phyloP scores from a whole-genome alignment of 1,140 invertebrate genomes.

The Eupeodes corollae region DNA sequence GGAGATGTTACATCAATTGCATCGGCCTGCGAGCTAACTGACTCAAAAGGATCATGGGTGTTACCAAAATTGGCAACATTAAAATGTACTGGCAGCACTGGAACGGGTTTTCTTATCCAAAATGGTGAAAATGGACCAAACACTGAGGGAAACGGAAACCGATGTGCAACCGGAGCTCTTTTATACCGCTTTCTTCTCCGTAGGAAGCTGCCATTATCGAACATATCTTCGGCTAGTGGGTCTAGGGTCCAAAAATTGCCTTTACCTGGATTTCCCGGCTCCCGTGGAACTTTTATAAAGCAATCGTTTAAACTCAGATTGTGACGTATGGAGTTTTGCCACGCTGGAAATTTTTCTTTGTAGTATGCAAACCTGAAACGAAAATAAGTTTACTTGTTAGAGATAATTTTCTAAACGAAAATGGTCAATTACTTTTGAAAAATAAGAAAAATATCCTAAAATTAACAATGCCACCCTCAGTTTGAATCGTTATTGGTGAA shows the following conservation, averaged over 20 bases:
- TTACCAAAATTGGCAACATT: slow-evolving; percentile 30
- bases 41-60: slow-evolving; percentile 27
- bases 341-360: slow-evolving; percentile 87
- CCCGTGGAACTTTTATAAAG: slow-evolving; percentile 96
- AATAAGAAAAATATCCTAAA: no score
- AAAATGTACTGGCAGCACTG: slow-evolving; percentile 39
- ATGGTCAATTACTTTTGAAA: no score
- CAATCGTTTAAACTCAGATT: slow-evolving; percentile 97
- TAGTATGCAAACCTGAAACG: slow-evolving; percentile 76
- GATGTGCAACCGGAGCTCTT: slow-evolving; percentile 49
- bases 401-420: no score
- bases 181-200: slow-evolving; percentile 91
- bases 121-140: slow-evolving; percentile 37
- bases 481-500: no score
- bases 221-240: slow-evolving; percentile 96
- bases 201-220: slow-evolving; percentile 97
- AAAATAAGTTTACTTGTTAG: background rate
- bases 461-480: no score
- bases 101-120: slow-evolving; percentile 42
- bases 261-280: slow-evolving; percentile 96
- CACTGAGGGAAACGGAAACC: slow-evolving; percentile 36
- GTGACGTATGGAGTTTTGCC: slow-evolving; percentile 95
- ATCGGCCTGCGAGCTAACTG: slow-evolving; percentile 27
- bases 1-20: slow-evolving; percentile 25
- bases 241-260: slow-evolving; percentile 99